phyloP scores from a whole-genome alignment of 2,797 vertebrate genomes.

The Melanotaenia pygmaea region DNA sequence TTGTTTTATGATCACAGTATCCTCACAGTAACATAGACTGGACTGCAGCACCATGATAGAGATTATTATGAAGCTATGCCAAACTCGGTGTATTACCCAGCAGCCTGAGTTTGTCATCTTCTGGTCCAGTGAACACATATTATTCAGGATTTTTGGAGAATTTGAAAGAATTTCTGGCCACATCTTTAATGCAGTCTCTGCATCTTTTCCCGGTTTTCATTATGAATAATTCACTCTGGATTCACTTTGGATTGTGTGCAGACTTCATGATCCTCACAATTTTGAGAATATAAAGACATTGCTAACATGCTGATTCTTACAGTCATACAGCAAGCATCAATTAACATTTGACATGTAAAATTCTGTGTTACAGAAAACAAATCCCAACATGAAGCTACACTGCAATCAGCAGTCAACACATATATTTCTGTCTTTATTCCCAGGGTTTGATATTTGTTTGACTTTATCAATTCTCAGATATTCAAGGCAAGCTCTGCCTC shows the following conservation, averaged over 20 bases:
- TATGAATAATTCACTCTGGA: background rate
- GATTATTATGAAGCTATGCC: background rate
- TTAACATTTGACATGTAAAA: background rate
- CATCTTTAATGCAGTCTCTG: background rate
- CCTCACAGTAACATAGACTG: background rate
- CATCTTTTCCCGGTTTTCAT: background rate
- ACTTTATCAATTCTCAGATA: conserved; percentile 33
- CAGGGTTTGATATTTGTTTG: conserved; percentile 12
- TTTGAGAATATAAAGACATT: background rate
- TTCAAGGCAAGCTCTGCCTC: conserved; percentile 28
- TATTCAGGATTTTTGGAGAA: background rate
- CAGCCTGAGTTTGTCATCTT: background rate
- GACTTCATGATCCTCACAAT: background rate
- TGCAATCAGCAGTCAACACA: background rate
- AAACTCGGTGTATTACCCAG: background rate
- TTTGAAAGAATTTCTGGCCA: background rate
- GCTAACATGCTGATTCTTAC: background rate
- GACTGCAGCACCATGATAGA: background rate
- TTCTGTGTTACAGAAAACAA: background rate
- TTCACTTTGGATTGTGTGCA: background rate
- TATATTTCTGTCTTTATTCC: conserved; percentile 8
- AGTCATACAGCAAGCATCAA: background rate
- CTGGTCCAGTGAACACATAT: background rate
- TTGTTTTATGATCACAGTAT: background rate
- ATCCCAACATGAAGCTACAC: background rate